Evolutionary conservation across 2,113 vertebrate genomes (phyloP).

Genomic region (Dryoscopus gambensis): DNA sequence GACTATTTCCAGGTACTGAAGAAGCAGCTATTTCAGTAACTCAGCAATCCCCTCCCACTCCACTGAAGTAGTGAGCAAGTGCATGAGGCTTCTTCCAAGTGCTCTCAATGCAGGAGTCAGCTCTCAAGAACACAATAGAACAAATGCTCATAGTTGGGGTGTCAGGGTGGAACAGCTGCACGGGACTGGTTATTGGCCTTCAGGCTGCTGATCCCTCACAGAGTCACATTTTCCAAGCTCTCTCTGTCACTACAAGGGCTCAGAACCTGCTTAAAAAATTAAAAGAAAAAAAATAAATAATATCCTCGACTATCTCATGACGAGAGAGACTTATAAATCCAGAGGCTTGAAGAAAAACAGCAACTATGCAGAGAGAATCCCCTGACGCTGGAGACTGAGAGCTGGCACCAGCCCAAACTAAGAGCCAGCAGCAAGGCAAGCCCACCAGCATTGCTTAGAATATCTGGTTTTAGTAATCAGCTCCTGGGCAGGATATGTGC

Average conservation of each 20-base stretch:
- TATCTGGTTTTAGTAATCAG: not conserved
- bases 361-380: not conserved
- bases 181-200: not conserved
- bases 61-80: not conserved
- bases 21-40: constrained; percentile 10
- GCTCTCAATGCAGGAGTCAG: not conserved
- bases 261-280: not conserved
- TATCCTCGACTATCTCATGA: not conserved
- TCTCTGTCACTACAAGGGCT: not conserved
- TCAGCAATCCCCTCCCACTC: not conserved
- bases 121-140: not conserved
- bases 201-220: not conserved
- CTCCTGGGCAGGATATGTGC: not conserved
- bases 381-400: not conserved
- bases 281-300: not conserved
- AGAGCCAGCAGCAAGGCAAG: not conserved
- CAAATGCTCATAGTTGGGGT: not conserved
- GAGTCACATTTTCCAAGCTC: not conserved
- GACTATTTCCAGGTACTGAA: not conserved
- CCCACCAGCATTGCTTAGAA: not conserved
- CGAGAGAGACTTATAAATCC: not conserved
- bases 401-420: not conserved
- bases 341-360: not conserved
- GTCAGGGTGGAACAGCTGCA: not conserved
- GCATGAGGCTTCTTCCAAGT: not conserved